Percentiles rank a stretch among this genome's conserved stretches.
Conservation (phyloP, 2,888 invertebrate genomes). For the Lepidocyrtoides sp. region DNA sequence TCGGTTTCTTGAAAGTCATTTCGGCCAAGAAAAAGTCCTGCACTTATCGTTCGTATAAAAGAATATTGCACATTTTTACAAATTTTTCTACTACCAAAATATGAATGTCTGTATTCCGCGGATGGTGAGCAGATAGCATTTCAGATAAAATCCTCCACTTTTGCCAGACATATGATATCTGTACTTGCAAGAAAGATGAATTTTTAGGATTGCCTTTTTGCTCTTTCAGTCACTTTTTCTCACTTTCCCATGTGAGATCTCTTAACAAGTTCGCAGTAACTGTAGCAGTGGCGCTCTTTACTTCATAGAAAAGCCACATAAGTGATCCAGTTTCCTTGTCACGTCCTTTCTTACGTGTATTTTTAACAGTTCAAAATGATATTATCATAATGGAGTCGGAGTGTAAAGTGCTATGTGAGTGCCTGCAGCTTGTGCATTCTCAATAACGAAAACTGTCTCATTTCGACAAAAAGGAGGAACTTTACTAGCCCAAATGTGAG, state of each 20-base stretch:
- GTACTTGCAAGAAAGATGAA: conserved; percentile 55
- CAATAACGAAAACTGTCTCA: conserved; percentile 30
- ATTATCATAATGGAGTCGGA: conserved; percentile 64
- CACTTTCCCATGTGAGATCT: conserved; percentile 32
- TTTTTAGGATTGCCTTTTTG: conserved; percentile 62
- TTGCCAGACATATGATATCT: conserved; percentile 24
- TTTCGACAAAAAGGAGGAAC: neutral
- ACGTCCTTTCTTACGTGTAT: conserved; percentile 57
- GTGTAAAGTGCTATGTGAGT: neutral
- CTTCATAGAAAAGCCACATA: neutral
- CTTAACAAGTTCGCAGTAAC: conserved; percentile 1
- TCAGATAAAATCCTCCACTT: conserved; percentile 11
- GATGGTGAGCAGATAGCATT: conserved; percentile 30
- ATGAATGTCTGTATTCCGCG: neutral
- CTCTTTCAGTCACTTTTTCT: conserved; percentile 40
- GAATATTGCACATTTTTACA: conserved; percentile 21
- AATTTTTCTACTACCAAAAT: neutral
- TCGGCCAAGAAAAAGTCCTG: neutral
- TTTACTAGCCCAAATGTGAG: neutral
- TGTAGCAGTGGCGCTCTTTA: neutral
- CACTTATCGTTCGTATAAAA: conserved; percentile 2
- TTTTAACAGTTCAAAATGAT: conserved; percentile 66
- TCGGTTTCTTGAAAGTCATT: conserved; percentile 12
- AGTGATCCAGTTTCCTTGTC: conserved; percentile 61
- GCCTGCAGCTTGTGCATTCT: conserved; percentile 37